phyloP scores from a whole-genome alignment of 2,113 vertebrate species.

The Pitta sordida region DNA sequence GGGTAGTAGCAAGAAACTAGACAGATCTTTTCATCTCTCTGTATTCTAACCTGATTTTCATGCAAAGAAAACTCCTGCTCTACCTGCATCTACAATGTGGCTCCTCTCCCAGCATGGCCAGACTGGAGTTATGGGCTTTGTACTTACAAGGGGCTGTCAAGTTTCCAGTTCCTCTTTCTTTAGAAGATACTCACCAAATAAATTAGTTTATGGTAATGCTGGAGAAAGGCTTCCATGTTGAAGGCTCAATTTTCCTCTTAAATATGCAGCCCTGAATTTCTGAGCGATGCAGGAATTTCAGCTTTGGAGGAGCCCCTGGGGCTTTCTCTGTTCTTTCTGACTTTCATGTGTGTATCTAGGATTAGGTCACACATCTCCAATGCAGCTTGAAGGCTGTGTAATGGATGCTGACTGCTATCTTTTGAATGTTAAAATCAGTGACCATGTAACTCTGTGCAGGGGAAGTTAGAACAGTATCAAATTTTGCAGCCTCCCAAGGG shows the following conservation, averaged over 20 bases:
- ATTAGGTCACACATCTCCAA: constrained; percentile 53
- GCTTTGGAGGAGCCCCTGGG: constrained; percentile 22
- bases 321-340: constrained; percentile 50
- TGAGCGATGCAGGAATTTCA: constrained; percentile 18
- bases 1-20: neutral
- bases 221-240: neutral
- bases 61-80: neutral
- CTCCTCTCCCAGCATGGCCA: neutral
- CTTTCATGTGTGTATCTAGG: constrained; percentile 45
- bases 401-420: constrained; percentile 55
- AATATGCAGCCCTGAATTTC: neutral
- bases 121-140: neutral
- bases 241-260: neutral
- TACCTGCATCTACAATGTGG: neutral
- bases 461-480: constrained; percentile 27
- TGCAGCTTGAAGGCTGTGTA: constrained; percentile 60
- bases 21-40: neutral
- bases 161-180: neutral
- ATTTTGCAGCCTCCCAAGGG: constrained; percentile 35
- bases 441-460: constrained; percentile 8
- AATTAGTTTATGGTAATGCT: constrained; percentile 27
- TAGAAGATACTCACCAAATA: neutral
- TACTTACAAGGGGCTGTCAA: neutral
- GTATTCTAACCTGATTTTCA: neutral
- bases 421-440: constrained; percentile 62